Percentiles rank a stretch among this genome's conserved stretches.
Evolutionary conservation across 2,888 invertebrate genomes (phyloP).

Genomic region (Hofmannophila pseudospretella): DNA sequence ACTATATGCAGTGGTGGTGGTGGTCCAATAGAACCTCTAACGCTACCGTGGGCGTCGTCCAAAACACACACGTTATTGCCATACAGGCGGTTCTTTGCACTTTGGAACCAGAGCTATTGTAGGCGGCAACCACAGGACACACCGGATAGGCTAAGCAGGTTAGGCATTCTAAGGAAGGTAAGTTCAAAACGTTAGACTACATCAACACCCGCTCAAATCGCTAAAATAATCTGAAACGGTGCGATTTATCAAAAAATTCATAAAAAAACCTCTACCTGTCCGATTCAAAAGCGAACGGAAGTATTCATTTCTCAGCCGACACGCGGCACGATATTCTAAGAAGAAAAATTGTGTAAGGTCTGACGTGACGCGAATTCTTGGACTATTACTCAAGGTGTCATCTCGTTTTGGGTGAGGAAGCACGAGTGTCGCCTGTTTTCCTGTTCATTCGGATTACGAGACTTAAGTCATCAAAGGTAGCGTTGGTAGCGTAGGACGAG

Average conservation of each 20-base stretch:
- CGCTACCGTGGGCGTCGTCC: too few species aligned
- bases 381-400: slow-evolving; percentile 69
- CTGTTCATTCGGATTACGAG: slow-evolving; percentile 19
- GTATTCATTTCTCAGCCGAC: slow-evolving; percentile 39
- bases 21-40: too few species aligned
- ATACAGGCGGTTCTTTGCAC: too few species aligned
- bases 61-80: too few species aligned
- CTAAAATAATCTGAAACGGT: neutral
- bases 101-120: too few species aligned
- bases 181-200: too few species aligned
- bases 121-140: too few species aligned
- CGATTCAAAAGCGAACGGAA: slow-evolving; percentile 25
- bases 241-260: slow-evolving; percentile 8
- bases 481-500: neutral
- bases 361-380: slow-evolving; percentile 50
- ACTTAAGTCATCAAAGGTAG: slow-evolving; percentile 14
- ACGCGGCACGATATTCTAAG: slow-evolving; percentile 41
- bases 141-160: too few species aligned
- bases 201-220: slow-evolving; percentile 7
- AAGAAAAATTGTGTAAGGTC: slow-evolving; percentile 57
- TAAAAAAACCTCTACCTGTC: slow-evolving; percentile 14
- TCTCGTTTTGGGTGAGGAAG: slow-evolving; percentile 44
- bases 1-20: too few species aligned
- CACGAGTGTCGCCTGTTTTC: slow-evolving; percentile 42
- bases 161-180: too few species aligned